Evolutionary conservation across 2,113 vertebrate species (phyloP).

Genomic region (Sylvilagus bachmani): DNA sequence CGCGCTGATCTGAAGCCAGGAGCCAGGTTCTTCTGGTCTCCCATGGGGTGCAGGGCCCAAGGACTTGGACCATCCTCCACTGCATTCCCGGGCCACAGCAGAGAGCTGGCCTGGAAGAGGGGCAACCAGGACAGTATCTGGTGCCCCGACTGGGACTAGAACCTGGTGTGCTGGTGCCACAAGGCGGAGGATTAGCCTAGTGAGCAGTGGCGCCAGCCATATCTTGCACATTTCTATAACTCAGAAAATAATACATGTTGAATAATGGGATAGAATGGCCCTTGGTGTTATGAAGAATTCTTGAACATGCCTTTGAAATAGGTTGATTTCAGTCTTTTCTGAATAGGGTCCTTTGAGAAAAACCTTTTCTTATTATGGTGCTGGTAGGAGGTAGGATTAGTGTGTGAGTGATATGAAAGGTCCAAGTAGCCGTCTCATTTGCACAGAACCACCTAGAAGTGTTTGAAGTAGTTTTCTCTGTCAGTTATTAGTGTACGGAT

Average conservation of each 20-base stretch:
- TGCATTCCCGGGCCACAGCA: too few species aligned
- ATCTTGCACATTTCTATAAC: slow-evolving; percentile 12
- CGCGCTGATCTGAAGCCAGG: too few species aligned
- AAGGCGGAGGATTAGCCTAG: too few species aligned
- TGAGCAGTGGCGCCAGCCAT: too few species aligned
- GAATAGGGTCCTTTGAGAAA: neutral
- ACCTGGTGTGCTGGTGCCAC: too few species aligned
- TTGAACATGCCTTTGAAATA: neutral
- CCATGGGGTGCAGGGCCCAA: too few species aligned
- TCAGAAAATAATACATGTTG: neutral
- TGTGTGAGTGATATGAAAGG: neutral
- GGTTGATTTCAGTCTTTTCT: neutral
- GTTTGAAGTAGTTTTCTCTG: neutral
- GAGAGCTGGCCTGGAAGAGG: too few species aligned
- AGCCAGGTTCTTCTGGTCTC: too few species aligned
- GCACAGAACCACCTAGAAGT: neutral
- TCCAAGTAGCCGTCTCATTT: neutral
- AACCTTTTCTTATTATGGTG: neutral
- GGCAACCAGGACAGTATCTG: too few species aligned
- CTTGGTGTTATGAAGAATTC: neutral
- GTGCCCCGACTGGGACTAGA: too few species aligned
- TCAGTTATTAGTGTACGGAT: neutral
- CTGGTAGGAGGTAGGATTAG: neutral
- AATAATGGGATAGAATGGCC: neutral
- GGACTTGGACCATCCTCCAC: too few species aligned